Evolutionary conservation across 1,140 invertebrate species (phyloP), one percentile per base, ranked within the genome.

Genomic region (Melipona quadrifasciata): DNA sequence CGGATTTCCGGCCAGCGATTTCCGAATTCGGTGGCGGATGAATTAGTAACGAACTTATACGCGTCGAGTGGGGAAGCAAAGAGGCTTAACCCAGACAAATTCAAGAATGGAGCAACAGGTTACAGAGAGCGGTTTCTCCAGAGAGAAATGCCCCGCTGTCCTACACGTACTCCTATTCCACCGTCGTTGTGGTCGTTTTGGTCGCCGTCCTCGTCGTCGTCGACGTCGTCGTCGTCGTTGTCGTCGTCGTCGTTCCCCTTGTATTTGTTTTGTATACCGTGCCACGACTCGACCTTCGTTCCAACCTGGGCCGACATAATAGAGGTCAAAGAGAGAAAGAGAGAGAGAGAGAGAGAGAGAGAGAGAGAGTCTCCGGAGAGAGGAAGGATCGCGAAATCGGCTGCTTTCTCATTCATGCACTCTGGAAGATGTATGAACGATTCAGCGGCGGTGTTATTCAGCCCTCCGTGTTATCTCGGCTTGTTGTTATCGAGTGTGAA

Each of bases 41-140:
- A 88, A 90, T 90, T 90, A 90, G 75, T 82, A 86, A 90, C 27
- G 79, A 85, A 80, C 75, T 89, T 87, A 84, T 82, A 80, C 65
- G 65, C 27, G 74, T 21, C 39, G 53, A n/a, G 10, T 64, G 73
- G 65, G 14, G 68, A 47, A 65, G 80, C 58, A 88, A 82, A 85
- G 79, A 87, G 81, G 87, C 82, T 89, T 90, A 86, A 89, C 84
- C 82, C 86, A 86, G 88, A 87, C 88, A 87, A 90, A 90, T 91
- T 86, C 87, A 90, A 90, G 84, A 86, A 90, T 75, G 86, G 86
- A 88, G 90, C 90, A 91, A 91, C 90, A 91, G 90, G 90, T 91
- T 91, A 91, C 86, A 89, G 83, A 86, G 55, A 86, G 58, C 65
- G 61, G 65, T 64, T 74, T 78, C 57, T 61, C 61, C 47, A 68